phyloP scores from a whole-genome alignment of 2,113 vertebrate genomes.

The Oncorhynchus mykiss region DNA sequence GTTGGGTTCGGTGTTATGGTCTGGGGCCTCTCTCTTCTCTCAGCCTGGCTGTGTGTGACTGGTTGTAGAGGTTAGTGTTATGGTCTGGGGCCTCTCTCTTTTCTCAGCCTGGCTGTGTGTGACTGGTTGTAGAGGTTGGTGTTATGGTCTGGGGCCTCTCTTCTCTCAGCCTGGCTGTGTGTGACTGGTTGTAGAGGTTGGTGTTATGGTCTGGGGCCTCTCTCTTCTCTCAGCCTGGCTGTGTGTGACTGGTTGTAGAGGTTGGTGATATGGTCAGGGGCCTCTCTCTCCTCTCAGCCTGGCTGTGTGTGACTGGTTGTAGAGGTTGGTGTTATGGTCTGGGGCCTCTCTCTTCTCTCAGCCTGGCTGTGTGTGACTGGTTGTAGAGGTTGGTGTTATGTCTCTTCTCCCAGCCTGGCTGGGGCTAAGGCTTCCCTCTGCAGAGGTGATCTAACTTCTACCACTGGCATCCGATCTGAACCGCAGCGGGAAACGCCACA shows the following conservation, averaged over 20 bases:
- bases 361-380: neutral
- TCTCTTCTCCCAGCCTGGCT: neutral
- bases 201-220: neutral
- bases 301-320: too few species aligned
- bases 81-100: neutral
- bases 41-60: neutral
- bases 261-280: too few species aligned
- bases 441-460: conserved; percentile 40
- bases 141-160: neutral
- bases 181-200: too few species aligned
- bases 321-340: too few species aligned
- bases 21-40: neutral
- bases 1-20: neutral
- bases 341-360: too few species aligned
- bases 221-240: neutral
- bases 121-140: too few species aligned
- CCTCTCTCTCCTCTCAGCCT: too few species aligned
- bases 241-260: neutral
- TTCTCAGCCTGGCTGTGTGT: neutral
- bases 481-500: conserved; percentile 11
- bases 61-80: neutral
- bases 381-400: neutral
- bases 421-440: conserved; percentile 16
- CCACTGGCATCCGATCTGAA: conserved; percentile 11
- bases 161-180: neutral